phyloP scores from a whole-genome alignment of 35 echinoderm and acorn worm genomes.

The Ophiothrix spiculata region DNA sequence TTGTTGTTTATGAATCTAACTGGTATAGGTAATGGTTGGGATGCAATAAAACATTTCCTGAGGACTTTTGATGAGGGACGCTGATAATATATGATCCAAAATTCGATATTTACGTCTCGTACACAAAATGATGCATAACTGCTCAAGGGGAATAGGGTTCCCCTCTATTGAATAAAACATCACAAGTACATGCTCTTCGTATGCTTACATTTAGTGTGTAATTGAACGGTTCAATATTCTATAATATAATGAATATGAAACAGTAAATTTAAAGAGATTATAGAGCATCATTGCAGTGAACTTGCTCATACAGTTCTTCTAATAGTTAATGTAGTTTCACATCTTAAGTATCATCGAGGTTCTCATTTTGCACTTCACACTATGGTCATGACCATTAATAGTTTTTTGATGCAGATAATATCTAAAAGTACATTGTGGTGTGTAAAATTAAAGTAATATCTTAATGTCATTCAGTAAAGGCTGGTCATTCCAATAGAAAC shows the following conservation, averaged over 20 bases:
- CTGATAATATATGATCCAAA: conserved; percentile 6
- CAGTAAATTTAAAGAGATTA: too few relatives aligned
- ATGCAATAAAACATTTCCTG: neutral
- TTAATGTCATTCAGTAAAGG: neutral
- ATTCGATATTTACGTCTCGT: neutral
- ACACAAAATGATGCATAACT: neutral
- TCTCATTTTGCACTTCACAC: too few relatives aligned
- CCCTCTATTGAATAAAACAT: conserved; percentile 10
- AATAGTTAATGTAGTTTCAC: too few relatives aligned
- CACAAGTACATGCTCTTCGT: neutral
- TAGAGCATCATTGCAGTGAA: too few relatives aligned
- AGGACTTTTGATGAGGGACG: conserved; percentile 9
- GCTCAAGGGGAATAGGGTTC: neutral
- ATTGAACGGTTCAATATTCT: too few relatives aligned
- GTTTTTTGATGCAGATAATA: too few relatives aligned
- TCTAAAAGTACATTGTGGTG: too few relatives aligned
- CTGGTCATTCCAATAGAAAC: neutral
- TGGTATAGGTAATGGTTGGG: neutral
- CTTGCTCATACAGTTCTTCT: too few relatives aligned
- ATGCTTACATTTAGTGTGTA: neutral
- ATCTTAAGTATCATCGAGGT: too few relatives aligned
- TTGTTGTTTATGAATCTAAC: neutral
- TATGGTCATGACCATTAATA: too few relatives aligned
- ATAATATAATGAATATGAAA: too few relatives aligned
- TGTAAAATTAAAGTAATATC: too few relatives aligned